Base-by-base conservation (phyloP, 1,140 invertebrate species). In the Tetramorium parvispinum region DNA sequence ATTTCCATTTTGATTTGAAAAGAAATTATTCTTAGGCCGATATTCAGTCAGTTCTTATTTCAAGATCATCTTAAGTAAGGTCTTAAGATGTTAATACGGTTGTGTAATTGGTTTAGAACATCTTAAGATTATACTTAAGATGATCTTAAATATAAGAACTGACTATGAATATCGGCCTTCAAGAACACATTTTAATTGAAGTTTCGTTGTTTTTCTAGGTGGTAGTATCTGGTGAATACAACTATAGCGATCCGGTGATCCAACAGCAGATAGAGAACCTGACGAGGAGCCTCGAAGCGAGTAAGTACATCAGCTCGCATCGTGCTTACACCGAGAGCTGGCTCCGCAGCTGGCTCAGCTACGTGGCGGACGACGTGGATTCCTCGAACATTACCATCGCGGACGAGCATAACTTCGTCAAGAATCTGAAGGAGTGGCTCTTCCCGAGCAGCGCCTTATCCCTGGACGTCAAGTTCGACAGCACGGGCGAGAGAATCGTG, bases 261-360 rank as follows among this genome's bases (percentile, higher is more conserved):
- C 98, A 99, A 93, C 91, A 96, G 13, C 96, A 97, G 93, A 96
- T 99, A 32, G 98, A 98, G 94, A 96, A 97, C 46, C 94, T 99
- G 49, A 97, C 98, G 0, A 96, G 96, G 73, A 96, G 96, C 24
- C 96, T 99, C 87, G 98, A 99, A 93, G 97, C 97, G 66, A 98
- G 97, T 0, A 96, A 96, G 0, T 99, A 97, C 93, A 97, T 99
- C 43, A 97, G 97, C n/a, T n/a, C 3, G 96, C 96, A 13, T 96
- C 97, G 0, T n/a, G 93, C 98, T 0, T 98, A 98, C 92, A 98
- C 98, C 0, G 98, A 99, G 94, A 99, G 98, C 0, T 99, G 98
- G 98, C 93, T 99, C 2, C 95, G 98, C 78, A 97, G 97, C 49
- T 99, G 98, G 92, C 94, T 98, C 0, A 96, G 96, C 49, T 99